Evolutionary conservation across 2,888 invertebrate species (phyloP), one percentile per base, ranked within the genome.

Genomic region (Epirrhoe alternata): DNA sequence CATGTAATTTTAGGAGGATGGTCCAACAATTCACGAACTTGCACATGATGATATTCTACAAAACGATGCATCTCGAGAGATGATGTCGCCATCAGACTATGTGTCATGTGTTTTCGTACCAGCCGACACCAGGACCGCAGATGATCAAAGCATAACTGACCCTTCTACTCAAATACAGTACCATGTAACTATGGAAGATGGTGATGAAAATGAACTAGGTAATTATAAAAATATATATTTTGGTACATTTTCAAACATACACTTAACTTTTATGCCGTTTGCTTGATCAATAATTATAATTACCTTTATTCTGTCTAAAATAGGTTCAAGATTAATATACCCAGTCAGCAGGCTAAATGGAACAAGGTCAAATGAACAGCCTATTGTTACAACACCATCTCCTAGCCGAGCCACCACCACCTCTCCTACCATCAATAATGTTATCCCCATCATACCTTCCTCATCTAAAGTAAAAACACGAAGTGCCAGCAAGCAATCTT

Each of bases 11-110:
- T 17, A 94, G 92, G 93, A 93, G 80, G 93, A 92, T 79, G 94
- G 94, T 5, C 93, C 94, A 14, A 93, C 92, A 42, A 94, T 94
- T 61, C 93, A 93, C 83, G 94, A 94, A 76, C 77, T 94, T 66
- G 89, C 86, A 35, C 93, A 94, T 77, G 93, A 93, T 77, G 93
- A 91, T 71, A 82, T 86, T 14, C 66, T 88, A 64, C 88, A 87
- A 38, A 86, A 75, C 80, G 89, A 92, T 38, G 35, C 16, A 71
- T 77, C 5, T 49, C 88, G 85, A 73, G 92, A 91, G 68, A 69
- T 86, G 10, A 59, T 90, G 61, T 74, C 85, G 55, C 83, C 83
- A 24, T 64, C 76, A 33, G 80, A 81, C 45, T 92, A 84, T 84
- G 78, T 86, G 8, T 80, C 85, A n/a, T 24, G 24, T 24, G 77